Conservation (phyloP, 2,888 invertebrate species). For the Drosophila acutilabella region DNA sequence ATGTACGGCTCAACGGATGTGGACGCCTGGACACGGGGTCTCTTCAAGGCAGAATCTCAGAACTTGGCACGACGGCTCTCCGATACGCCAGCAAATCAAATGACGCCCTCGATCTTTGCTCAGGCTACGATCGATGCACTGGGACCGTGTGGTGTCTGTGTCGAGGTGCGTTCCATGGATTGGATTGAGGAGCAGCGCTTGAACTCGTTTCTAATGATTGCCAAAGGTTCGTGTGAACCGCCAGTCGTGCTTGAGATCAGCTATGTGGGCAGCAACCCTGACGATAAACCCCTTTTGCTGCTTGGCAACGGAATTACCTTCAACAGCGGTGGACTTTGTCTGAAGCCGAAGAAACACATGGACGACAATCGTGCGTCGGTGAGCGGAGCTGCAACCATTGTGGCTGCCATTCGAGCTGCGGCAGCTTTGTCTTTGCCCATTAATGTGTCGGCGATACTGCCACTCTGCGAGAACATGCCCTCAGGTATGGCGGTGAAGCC, state of each 20-base stretch:
- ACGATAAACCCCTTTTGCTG: constrained; percentile 86
- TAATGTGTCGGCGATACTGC: constrained; percentile 85
- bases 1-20: constrained; percentile 86
- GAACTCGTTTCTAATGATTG: constrained; percentile 85
- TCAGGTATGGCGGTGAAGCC: constrained; percentile 87
- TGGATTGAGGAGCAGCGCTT: constrained; percentile 87
- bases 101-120: constrained; percentile 91
- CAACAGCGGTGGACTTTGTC: constrained; percentile 85
- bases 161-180: constrained; percentile 85
- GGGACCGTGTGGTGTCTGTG: constrained; percentile 86
- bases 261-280: constrained; percentile 85
- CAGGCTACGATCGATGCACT: constrained; percentile 88
- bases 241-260: constrained; percentile 87
- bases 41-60: constrained; percentile 90
- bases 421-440: constrained; percentile 86
- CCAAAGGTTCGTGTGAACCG: constrained; percentile 86
- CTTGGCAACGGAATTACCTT: constrained; percentile 87
- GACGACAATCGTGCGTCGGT: constrained; percentile 86
- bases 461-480: constrained; percentile 85
- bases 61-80: constrained; percentile 89
- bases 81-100: constrained; percentile 90
- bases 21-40: constrained; percentile 88
- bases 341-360: constrained; percentile 65
- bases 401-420: constrained; percentile 86
- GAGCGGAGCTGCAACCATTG: constrained; percentile 88